Conservation (phyloP, 2,797 vertebrate genomes). For the Oreortyx pictus region DNA sequence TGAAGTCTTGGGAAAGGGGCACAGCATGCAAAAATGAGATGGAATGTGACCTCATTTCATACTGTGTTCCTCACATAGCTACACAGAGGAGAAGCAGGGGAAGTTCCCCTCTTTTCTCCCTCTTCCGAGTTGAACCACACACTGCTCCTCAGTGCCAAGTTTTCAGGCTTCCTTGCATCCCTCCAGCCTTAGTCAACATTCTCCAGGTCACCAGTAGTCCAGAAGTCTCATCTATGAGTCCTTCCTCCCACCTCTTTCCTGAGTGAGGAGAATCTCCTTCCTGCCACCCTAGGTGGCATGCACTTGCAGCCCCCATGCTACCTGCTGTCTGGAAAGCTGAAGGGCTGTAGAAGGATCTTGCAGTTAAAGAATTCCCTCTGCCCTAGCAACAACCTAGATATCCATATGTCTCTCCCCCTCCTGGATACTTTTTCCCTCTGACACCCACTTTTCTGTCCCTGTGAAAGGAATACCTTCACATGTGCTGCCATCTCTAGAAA, state of each 20-base stretch:
- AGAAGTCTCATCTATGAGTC: not conserved
- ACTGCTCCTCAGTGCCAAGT: not conserved
- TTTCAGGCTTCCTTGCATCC: not conserved
- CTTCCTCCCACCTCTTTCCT: not conserved
- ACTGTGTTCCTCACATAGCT: not conserved
- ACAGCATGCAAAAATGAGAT: not conserved
- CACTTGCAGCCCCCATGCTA: not conserved
- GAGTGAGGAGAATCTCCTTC: not conserved
- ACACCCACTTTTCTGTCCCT: not conserved
- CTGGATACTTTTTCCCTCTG: not conserved
- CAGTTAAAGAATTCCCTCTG: not conserved
- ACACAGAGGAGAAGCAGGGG: not conserved
- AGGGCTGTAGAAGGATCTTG: not conserved
- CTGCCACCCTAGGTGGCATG: not conserved
- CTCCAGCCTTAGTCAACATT: not conserved
- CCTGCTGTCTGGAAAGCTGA: not conserved
- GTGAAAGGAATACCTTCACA: slow-evolving; percentile 77
- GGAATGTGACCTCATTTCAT: not conserved
- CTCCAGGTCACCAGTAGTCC: not conserved
- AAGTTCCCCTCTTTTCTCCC: not conserved
- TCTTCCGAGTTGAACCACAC: not conserved
- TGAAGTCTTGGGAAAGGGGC: not conserved
- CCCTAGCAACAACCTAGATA: not conserved
- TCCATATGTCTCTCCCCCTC: not conserved
- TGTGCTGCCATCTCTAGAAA: slow-evolving; percentile 81